phyloP scores from a whole-genome alignment of 1,140 invertebrate genomes.

The Heliconius nattereri region DNA sequence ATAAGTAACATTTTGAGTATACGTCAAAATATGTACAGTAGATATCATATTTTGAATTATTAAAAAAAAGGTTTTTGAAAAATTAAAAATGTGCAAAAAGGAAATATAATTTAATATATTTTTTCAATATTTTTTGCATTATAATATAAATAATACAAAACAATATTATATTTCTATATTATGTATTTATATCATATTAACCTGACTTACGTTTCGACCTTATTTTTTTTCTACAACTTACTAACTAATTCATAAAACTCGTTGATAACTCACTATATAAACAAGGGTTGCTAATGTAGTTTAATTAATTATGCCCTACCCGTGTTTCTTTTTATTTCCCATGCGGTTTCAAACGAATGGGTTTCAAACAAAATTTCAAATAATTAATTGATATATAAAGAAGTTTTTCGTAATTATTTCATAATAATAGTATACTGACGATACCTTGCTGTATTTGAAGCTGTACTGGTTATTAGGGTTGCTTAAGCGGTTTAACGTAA shows the following conservation, averaged over 20 bases:
- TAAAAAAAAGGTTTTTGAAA: not conserved
- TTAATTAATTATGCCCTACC: conserved; percentile 36
- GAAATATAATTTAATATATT: not conserved
- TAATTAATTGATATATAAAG: conserved; percentile 28
- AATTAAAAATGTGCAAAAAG: not conserved
- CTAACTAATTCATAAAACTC: not conserved
- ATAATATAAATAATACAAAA: no score
- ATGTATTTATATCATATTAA: not conserved
- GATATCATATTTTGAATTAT: no score
- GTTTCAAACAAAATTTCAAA: no score
- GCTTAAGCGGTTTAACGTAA: no score
- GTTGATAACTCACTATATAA: conserved; percentile 4
- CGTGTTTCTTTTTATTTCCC: conserved; percentile 39
- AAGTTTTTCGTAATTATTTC: not conserved
- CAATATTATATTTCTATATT: no score
- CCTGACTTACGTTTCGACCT: not conserved
- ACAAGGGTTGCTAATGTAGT: conserved; percentile 27
- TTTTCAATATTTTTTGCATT: no score
- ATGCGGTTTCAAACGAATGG: conserved; percentile 19
- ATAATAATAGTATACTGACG: not conserved
- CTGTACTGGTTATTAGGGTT: no score
- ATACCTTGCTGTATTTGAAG: no score
- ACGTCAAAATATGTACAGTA: not conserved
- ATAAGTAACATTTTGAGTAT: no score
- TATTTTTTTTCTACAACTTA: not conserved